phyloP scores from a whole-genome alignment of 2,113 vertebrate species.

The Pteronura brasiliensis region DNA sequence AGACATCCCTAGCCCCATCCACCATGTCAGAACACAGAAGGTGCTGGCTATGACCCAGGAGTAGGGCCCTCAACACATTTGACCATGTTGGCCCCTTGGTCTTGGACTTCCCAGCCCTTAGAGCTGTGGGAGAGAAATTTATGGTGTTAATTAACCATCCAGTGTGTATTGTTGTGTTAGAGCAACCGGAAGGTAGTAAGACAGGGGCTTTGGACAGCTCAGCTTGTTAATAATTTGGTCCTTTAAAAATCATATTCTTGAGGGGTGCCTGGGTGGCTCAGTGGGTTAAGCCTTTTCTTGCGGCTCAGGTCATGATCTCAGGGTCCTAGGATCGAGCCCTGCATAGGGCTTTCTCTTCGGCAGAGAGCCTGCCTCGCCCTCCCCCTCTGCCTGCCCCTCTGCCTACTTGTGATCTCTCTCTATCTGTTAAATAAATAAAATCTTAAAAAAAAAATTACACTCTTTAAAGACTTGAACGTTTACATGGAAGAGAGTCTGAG shows the following conservation, averaged over 20 bases:
- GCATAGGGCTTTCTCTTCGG: too few relatives aligned
- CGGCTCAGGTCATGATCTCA: too few relatives aligned
- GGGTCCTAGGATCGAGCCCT: too few relatives aligned
- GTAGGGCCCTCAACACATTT: not conserved
- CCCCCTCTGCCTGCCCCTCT: too few relatives aligned
- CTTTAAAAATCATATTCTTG: not conserved
- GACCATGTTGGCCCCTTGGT: not conserved
- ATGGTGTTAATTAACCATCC: not conserved
- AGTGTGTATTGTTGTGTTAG: not conserved
- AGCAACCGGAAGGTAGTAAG: not conserved
- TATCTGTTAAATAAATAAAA: too few relatives aligned
- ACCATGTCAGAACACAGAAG: not conserved
- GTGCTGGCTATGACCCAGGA: not conserved
- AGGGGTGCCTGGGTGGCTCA: not conserved
- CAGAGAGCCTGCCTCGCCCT: too few relatives aligned
- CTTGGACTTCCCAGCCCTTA: not conserved
- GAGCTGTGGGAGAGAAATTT: not conserved
- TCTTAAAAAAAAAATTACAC: not conserved
- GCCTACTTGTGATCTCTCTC: too few relatives aligned
- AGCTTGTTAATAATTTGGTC: not conserved
- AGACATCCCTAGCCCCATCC: not conserved
- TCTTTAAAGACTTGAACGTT: not conserved
- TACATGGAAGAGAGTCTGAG: not conserved
- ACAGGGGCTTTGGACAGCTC: not conserved
- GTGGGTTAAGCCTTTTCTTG: too few relatives aligned